Percentiles rank a stretch among this genome's conserved stretches.
Conservation (phyloP, 1,140 invertebrate genomes). For the Drosophila subpulchrella region DNA sequence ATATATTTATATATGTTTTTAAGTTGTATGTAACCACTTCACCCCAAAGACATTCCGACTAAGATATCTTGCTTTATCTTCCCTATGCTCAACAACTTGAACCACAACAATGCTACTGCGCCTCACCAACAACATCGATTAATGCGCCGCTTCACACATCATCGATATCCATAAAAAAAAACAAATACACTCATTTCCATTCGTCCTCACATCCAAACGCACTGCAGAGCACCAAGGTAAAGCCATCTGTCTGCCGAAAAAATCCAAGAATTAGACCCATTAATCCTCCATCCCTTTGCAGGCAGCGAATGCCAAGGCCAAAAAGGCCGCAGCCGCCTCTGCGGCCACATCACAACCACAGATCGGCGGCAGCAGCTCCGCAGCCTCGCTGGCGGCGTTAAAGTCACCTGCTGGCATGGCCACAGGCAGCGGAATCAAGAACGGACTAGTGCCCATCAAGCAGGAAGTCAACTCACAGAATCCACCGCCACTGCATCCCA, state of each 20-base stretch:
- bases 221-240: slow-evolving; percentile 76
- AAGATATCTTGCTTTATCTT: slow-evolving; percentile 49
- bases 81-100: slow-evolving; percentile 39
- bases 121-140: slow-evolving; percentile 42
- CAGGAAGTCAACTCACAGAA: slow-evolving; percentile 82
- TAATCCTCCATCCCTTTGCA: slow-evolving; percentile 29
- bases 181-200: slow-evolving; percentile 4
- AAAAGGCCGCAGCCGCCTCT: slow-evolving; percentile 78
- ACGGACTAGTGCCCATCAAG: slow-evolving; percentile 64
- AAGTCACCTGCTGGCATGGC: slow-evolving; percentile 38
- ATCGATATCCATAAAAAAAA: slow-evolving; percentile 2
- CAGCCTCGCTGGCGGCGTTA: slow-evolving; percentile 5
- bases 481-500: slow-evolving; percentile 77
- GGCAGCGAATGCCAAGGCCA: slow-evolving; percentile 81
- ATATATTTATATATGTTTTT: neutral
- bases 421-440: slow-evolving; percentile 53
- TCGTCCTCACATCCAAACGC: slow-evolving; percentile 17
- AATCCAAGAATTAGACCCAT: neutral
- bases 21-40: slow-evolving; percentile 17
- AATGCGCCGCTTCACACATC: slow-evolving; percentile 44
- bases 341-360: slow-evolving; percentile 67
- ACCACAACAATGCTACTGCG: slow-evolving; percentile 39
- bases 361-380: slow-evolving; percentile 22
- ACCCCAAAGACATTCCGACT: slow-evolving; percentile 18
- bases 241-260: slow-evolving; percentile 5